Percentiles rank a stretch among this genome's conserved stretches.
These are phyloP conservation scores for Corythoichthys intestinalis DNA, from an alignment of 2,113 vertebrate species.

Conservation along the genomic window DNA sequence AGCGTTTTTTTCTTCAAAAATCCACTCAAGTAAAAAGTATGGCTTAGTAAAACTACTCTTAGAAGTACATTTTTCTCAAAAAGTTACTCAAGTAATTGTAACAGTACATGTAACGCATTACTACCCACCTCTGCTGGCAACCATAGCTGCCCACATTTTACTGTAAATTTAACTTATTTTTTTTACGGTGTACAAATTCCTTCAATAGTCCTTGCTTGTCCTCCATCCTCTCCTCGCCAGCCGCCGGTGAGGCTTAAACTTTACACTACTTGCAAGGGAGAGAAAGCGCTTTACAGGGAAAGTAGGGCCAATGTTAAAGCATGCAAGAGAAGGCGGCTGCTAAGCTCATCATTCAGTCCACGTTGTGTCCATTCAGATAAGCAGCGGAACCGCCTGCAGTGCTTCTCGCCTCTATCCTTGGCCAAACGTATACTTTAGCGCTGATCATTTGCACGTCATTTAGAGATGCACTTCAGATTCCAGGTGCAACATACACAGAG, in stretches of 20 bases:
- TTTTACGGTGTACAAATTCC: constrained; percentile 44
- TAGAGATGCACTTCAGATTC: constrained; percentile 70
- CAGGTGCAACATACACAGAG: constrained; percentile 57
- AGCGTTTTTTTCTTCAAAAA: too few species aligned
- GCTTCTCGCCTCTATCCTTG: constrained; percentile 47
- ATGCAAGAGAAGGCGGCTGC: constrained; percentile 34
- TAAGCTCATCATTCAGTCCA: constrained; percentile 69
- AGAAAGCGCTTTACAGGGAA: constrained; percentile 36
- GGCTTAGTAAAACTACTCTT: too few species aligned
- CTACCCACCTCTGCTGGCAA: too few species aligned
- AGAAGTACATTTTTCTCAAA: too few species aligned
- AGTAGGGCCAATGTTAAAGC: constrained; percentile 42
- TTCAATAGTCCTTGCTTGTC: constrained; percentile 53
- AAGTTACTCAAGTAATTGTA: too few species aligned
- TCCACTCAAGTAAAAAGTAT: too few species aligned
- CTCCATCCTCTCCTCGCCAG: constrained; percentile 55
- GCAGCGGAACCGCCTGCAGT: constrained; percentile 64
- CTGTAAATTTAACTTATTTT: too few species aligned
- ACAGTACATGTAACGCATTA: too few species aligned
- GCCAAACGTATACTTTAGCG: constrained; percentile 58
- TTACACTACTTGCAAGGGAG: constrained; percentile 55
- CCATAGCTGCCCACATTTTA: too few species aligned
- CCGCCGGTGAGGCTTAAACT: constrained; percentile 68
- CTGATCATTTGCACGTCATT: constrained; percentile 70
- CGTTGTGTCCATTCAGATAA: constrained; percentile 70